A percentile compares a stretch with the other conserved stretches of the same genome.
Evolutionary conservation across 2,888 invertebrate genomes (phyloP).

Genomic region (Auanema freiburgensis): DNA sequence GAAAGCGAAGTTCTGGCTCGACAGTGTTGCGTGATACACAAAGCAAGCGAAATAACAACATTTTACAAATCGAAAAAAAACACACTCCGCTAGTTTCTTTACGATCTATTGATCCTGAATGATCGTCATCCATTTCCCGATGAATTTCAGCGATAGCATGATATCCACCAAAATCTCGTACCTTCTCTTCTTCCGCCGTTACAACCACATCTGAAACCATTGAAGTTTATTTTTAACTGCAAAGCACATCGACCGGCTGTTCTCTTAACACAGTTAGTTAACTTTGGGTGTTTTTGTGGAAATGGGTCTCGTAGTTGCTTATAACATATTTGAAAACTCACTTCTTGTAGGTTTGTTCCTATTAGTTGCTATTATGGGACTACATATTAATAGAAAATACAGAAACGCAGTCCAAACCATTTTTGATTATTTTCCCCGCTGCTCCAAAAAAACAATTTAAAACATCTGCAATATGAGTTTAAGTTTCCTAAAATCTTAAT

Average conservation of each 20-base stretch:
- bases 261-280: too few relatives aligned
- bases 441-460: neutral
- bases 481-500: too few relatives aligned
- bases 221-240: neutral
- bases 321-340: neutral
- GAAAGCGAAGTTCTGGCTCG: slow-evolving; percentile 1
- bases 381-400: neutral
- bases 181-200: slow-evolving; percentile 61
- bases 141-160: slow-evolving; percentile 91
- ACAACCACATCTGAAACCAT: slow-evolving; percentile 56
- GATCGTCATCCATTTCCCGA: slow-evolving; percentile 92
- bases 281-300: too few relatives aligned
- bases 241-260: slow-evolving; percentile 1
- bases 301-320: too few relatives aligned
- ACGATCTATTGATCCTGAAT: slow-evolving; percentile 93
- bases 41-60: too few relatives aligned
- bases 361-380: neutral
- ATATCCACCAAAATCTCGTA: slow-evolving; percentile 79
- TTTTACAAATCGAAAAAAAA: slow-evolving; percentile 30
- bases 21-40: too few relatives aligned
- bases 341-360: slow-evolving; percentile 18
- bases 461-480: too few relatives aligned
- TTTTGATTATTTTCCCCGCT: slow-evolving; percentile 3
- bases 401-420: slow-evolving; percentile 4
- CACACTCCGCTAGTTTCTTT: slow-evolving; percentile 93